Base-by-base conservation (phyloP, 2,888 invertebrate genomes). In the Andrena camellia region DNA sequence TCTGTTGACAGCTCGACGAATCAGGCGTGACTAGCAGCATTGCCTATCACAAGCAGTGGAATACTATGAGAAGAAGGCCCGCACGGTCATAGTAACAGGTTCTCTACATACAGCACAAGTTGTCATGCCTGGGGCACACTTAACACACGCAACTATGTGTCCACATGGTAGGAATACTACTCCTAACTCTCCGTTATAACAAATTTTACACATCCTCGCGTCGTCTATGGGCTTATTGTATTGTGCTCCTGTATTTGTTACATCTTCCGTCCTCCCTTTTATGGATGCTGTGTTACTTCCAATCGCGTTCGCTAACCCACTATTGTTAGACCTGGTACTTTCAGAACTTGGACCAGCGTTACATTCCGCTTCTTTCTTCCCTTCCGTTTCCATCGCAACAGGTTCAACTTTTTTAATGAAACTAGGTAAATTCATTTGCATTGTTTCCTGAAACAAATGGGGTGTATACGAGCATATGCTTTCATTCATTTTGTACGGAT, bases 141-240 rank as follows among this genome's bases (percentile, higher is more conserved):
- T 97, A 73, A 97, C 97, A 95, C 99, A 99, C 69, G 98, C 97
- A 74, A 98, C 97, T 91, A 99, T 97, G 95, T 99, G 99, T 86
- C 98, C 98, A 94, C 99, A 99, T 69, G 99, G 99, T 91, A 99
- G 95, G 95, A 99, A 99, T 90, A 98, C 97, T 83, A 99, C 97
- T 88, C 97, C 97, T 90, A 97, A 96, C 94, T 98, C 98, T 91
- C 97, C 97, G 81, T 96, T 97, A 95, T 97, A 98, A 94, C 99
- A 99, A 89, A 99, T 98, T 95, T 98, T 98, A 95, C 99, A 99
- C 89, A 97, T 94, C 90, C 96, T 96, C 80, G 95, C 95, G 90
- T 94, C 94, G 42, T 94, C 93, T 23, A 88, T 78, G 3, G 87
- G 69, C 68, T 91, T 90, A 50, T 85, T 89, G 64, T 63, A 81